Evolutionary conservation across 1,140 invertebrate species (phyloP).

Genomic region (Andrena cerasifolii): DNA sequence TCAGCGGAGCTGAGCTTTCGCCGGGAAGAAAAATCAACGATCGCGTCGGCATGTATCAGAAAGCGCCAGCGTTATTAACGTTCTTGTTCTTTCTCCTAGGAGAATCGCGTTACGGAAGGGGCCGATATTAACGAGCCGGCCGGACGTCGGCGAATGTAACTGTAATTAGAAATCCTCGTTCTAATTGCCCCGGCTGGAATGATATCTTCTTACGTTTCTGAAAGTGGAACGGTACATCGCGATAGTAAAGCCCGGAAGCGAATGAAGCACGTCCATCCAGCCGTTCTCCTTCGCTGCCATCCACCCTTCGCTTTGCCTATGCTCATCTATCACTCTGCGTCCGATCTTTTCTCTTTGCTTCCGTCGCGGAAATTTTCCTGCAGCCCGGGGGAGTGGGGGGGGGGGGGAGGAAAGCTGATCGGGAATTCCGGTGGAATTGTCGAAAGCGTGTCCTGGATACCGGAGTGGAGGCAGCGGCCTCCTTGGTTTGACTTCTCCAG

Average conservation of each 20-base stretch:
- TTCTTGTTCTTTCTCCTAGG: too few relatives aligned
- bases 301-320: background rate
- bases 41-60: too few relatives aligned
- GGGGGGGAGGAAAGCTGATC: conserved; percentile 76
- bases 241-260: background rate
- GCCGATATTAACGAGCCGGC: too few relatives aligned
- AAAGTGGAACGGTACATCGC: too few relatives aligned
- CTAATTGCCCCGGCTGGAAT: background rate
- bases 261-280: background rate
- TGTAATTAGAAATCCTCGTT: background rate
- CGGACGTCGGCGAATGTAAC: too few relatives aligned
- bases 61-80: too few relatives aligned
- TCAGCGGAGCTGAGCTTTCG: too few relatives aligned
- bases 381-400: conserved; percentile 11
- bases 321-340: conserved; percentile 21
- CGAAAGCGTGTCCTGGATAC: conserved; percentile 76
- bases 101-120: too few relatives aligned
- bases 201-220: background rate
- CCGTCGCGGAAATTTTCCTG: conserved; percentile 46
- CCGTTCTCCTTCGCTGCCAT: conserved; percentile 22
- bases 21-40: too few relatives aligned
- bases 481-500: conserved; percentile 31
- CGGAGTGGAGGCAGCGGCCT: conserved; percentile 52
- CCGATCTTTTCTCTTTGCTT: conserved; percentile 36
- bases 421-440: conserved; percentile 76